phyloP scores from a whole-genome alignment of 2,113 vertebrate genomes.

The Heptranchias perlo region DNA sequence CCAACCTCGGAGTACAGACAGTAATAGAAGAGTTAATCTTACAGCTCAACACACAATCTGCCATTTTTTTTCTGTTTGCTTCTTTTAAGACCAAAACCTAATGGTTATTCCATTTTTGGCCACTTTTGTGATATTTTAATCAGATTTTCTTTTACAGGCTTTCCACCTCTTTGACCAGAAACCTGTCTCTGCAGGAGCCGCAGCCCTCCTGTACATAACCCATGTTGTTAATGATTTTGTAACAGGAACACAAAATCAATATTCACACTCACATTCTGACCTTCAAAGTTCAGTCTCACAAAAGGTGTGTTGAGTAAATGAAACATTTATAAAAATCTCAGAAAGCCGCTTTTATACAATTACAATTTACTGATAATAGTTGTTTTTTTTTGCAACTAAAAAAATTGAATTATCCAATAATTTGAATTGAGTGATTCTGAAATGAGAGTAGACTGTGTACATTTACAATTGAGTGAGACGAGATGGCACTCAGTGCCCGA shows the following conservation, averaged over 20 bases:
- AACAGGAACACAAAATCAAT: background rate
- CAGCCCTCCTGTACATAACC: background rate
- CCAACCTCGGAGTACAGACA: background rate
- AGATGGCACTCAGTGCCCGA: background rate
- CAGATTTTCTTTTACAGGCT: no score
- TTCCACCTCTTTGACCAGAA: background rate
- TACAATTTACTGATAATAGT: background rate
- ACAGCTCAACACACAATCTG: background rate
- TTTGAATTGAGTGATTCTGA: background rate
- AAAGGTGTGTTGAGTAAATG: background rate
- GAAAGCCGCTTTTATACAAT: background rate
- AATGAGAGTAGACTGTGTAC: background rate
- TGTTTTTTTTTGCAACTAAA: background rate
- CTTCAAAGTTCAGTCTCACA: background rate
- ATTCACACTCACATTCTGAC: background rate
- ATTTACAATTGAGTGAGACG: background rate
- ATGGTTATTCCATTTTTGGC: background rate
- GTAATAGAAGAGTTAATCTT: background rate
- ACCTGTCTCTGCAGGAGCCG: background rate
- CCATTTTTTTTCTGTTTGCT: background rate
- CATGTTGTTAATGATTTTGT: background rate
- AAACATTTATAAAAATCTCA: background rate
- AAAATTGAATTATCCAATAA: background rate
- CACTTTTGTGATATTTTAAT: background rate
- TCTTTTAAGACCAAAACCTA: background rate